Percentiles rank a stretch among this genome's conserved stretches.
These are phyloP conservation scores for Phymatocera aterrima DNA, from an alignment of 2,888 invertebrate genomes.

Conservation along the genomic window DNA sequence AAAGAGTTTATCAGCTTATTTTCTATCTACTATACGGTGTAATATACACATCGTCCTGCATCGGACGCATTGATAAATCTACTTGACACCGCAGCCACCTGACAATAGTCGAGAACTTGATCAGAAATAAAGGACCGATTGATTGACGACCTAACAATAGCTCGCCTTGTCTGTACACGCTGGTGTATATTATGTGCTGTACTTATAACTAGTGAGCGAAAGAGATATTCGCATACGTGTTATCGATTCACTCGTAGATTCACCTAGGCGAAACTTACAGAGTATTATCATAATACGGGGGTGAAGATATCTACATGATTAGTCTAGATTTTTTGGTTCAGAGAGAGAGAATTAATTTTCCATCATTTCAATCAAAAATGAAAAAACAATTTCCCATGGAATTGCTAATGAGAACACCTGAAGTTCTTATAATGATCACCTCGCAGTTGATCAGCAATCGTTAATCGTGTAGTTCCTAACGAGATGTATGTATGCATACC, in stretches of 20 bases:
- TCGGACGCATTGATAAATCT: conserved; percentile 32
- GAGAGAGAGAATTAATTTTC: no score
- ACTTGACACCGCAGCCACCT: conserved; percentile 33
- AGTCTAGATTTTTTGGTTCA: no score
- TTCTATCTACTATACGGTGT: no score
- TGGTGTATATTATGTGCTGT: conserved; percentile 17
- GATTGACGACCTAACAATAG: conserved; percentile 42
- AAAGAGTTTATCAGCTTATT: no score
- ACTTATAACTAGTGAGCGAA: neutral
- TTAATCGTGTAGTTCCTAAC: conserved; percentile 21
- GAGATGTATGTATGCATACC: neutral
- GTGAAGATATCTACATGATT: no score
- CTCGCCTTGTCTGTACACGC: conserved; percentile 38
- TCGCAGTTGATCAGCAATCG: conserved; percentile 25
- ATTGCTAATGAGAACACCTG: neutral
- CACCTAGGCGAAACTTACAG: no score
- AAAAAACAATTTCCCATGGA: neutral
- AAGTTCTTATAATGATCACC: conserved; percentile 1
- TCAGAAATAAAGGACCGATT: conserved; percentile 42
- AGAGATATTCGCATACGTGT: neutral
- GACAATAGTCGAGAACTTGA: conserved; percentile 33
- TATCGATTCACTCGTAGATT: no score
- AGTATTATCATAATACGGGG: no score
- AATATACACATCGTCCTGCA: neutral
- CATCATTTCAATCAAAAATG: no score